Percentiles rank a stretch among this genome's conserved stretches.
phyloP scores from a whole-genome alignment of 1,140 invertebrate genomes.

The Epicauta chinensis region DNA sequence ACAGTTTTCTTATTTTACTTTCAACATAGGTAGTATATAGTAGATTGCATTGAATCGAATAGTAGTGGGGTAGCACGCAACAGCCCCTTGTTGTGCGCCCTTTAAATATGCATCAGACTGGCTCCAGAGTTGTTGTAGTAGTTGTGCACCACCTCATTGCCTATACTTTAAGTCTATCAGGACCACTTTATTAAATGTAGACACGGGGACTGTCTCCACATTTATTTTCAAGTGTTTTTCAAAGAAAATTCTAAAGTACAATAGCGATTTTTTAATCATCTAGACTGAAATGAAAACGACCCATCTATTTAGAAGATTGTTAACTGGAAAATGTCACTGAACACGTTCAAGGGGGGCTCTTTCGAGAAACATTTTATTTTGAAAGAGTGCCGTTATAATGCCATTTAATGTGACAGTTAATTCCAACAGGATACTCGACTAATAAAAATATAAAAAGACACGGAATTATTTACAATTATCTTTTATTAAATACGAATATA shows the following conservation, averaged over 20 bases:
- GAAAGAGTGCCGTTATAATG: too few species aligned
- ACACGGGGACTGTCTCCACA: slow-evolving; percentile 2
- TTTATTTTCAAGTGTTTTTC: not conserved
- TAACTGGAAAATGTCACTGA: too few species aligned
- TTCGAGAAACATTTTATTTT: too few species aligned
- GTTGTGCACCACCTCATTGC: slow-evolving; percentile 8
- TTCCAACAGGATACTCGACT: too few species aligned
- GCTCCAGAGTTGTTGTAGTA: not conserved
- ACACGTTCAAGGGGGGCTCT: too few species aligned
- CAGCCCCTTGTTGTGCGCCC: slow-evolving; percentile 10
- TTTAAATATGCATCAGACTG: slow-evolving; percentile 29
- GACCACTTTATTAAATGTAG: slow-evolving; percentile 13
- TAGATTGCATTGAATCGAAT: slow-evolving; percentile 28
- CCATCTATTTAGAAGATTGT: too few species aligned
- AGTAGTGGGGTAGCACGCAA: slow-evolving; percentile 23
- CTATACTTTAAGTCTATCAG: slow-evolving; percentile 1
- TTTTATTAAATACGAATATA: too few species aligned
- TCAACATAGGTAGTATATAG: slow-evolving; percentile 4
- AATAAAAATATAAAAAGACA: too few species aligned
- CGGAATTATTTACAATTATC: too few species aligned
- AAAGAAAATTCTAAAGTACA: not conserved
- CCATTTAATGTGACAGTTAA: too few species aligned
- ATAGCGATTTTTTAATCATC: not conserved
- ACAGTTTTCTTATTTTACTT: slow-evolving; percentile 29
- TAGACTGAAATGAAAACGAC: not conserved